A percentile compares a stretch with the other conserved stretches of the same genome.
Evolutionary conservation across 2,797 vertebrate species (phyloP).

Genomic region (Agapornis canus): DNA sequence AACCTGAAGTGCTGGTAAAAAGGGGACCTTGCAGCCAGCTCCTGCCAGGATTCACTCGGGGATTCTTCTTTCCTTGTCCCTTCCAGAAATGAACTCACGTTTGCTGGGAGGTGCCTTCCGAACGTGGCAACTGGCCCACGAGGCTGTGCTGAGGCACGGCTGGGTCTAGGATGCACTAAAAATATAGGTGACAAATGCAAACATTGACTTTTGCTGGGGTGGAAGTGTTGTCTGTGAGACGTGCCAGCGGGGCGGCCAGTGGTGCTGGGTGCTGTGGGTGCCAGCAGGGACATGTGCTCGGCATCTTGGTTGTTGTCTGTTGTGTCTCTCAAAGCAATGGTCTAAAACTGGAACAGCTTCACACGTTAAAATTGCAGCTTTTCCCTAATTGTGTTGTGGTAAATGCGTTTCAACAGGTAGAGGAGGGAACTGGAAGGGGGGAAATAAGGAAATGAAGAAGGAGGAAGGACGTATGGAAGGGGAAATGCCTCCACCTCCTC

Average conservation of each 20-base stretch:
- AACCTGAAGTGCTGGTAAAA: slow-evolving; percentile 31
- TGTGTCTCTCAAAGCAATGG: neutral
- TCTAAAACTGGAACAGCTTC: neutral
- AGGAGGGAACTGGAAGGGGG: neutral
- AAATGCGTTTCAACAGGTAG: neutral
- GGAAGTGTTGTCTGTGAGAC: neutral
- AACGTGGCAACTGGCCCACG: neutral
- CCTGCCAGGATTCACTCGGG: neutral
- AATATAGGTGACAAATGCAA: neutral
- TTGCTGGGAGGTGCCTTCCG: neutral
- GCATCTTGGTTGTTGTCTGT: neutral
- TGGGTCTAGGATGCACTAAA: neutral
- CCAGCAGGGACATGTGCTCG: accelerated
- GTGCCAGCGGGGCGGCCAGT: accelerated
- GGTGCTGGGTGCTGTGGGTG: neutral
- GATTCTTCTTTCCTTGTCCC: neutral
- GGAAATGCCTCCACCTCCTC: neutral
- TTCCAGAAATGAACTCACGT: neutral
- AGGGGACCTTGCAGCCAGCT: neutral
- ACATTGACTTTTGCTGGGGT: neutral
- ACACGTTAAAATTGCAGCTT: neutral
- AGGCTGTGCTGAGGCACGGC: neutral
- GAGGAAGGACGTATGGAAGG: neutral
- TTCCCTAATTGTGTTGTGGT: accelerated
- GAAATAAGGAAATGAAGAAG: neutral